Base-by-base conservation (phyloP, 2,113 vertebrate species). In the Romanogobio albipinnatus region DNA sequence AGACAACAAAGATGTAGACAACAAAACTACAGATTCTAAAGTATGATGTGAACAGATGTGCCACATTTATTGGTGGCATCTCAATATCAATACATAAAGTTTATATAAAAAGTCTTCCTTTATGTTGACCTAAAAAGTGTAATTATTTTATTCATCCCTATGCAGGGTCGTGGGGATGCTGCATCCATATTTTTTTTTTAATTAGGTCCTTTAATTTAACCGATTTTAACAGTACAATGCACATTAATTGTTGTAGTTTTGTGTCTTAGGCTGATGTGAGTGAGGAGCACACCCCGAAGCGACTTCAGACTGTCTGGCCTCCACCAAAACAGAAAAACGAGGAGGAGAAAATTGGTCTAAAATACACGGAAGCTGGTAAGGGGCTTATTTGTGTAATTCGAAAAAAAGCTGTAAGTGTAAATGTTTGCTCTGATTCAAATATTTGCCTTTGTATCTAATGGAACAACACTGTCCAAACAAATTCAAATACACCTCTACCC, bases 301-400 rank as follows among this genome's bases (percentile, higher is more conserved):
- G 96, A 90, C 95, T 99, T 66, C 97, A 98, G 84, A 96, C 97
- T 26, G 92, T 99, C 83, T 99, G 98, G 97, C 98, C 98, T 0
- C 97, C 98, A 49, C 95, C 96, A 15, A 97, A 95, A 93, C 91
- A 95, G 89, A 95, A 94, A 22, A 90, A 96, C 0, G 89, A 96
- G 87, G 97, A 98, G 91, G 95, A 96, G 81, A 98, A 97, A 93
- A 96, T 98, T 84, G 97, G 97, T 84, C 91, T 99, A 66, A 99
- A 98, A 91, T 99, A 99, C 90, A 99, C 97, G 14, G 98, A 99
- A 96, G 98, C 97, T 96, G 98, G 97, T 99, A 96, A 39, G 80
- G 80, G 3, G 64, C 22, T 22, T 11, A 86, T 49, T 39, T 33
- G 24, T 29, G 53, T 53, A 56, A 68, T 71, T 4, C 33, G 13